Base-by-base conservation (phyloP, 2,113 vertebrate species). In the Scomber japonicus region DNA sequence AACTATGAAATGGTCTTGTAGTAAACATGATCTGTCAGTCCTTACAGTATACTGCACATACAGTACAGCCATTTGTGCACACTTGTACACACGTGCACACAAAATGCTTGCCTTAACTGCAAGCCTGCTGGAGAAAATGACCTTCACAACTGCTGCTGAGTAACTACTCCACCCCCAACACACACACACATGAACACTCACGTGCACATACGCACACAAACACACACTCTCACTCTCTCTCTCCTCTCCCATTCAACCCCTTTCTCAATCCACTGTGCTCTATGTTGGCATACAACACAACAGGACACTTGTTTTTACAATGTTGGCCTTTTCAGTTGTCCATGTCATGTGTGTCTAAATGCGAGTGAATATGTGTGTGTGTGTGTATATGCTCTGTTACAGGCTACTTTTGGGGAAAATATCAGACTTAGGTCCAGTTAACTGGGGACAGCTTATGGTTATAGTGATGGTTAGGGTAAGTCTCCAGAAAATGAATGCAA, bases 71-170 rank as follows among this genome's bases (percentile, higher is more conserved):
- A 45, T 31, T 27, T 51, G 27, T 17, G 19, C 21, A 73, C 53
- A 45, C 7, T 5, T 1, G 54, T 21, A 35, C 19, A 70, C 30
- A 14, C 44, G 15, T 16, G 31, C 19, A 78, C 62, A 63, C 56
- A 59, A 54, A 83, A 40, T 78, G 76, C 24, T 80, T 85, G 80
- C 78, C 71, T 56, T 50, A 82, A 64, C 35, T 64, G 64, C 62
- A 73, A 40, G 49, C 27, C 45, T 13, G 69, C 71, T 69, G 71
- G 63, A 61, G 48, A 79, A 83, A 81, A 83, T 89, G 79, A 91
- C 90, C 88, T 88, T 93, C 82, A 91, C 59, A 75, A 78, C 75
- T 72, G 72, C 78, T 82, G 76, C 71, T 69, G 67, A 89, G 69
- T 59, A 85, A 85, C 45, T 40, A 46, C 76, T 73, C 65, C 57